phyloP scores from a whole-genome alignment of 2,888 invertebrate species.

The Harpalus rubripes region DNA sequence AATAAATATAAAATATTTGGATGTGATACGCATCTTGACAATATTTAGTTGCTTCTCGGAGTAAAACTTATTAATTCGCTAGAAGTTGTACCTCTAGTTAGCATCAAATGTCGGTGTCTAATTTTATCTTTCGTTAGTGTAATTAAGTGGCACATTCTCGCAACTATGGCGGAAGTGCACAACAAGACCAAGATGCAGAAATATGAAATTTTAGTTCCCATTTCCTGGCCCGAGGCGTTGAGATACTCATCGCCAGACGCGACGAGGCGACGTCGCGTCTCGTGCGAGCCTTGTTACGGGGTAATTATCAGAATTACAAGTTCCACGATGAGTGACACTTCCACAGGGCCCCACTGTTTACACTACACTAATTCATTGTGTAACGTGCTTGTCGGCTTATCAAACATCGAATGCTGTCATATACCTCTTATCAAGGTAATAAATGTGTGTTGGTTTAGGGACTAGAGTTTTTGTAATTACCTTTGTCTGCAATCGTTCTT shows the following conservation, averaged over 20 bases:
- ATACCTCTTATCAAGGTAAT: background rate
- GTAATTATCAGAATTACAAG: slow-evolving; percentile 63
- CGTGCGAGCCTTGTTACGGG: slow-evolving; percentile 42
- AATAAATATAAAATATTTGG: too few relatives aligned
- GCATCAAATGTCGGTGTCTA: slow-evolving; percentile 45
- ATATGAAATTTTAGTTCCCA: slow-evolving; percentile 41
- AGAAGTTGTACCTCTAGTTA: background rate
- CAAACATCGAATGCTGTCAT: background rate
- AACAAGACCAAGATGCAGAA: slow-evolving; percentile 48
- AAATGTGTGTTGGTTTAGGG: background rate
- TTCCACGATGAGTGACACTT: slow-evolving; percentile 61
- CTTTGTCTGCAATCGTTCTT: background rate
- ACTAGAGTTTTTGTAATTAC: background rate
- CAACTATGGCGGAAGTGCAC: slow-evolving; percentile 31
- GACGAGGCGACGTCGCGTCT: background rate
- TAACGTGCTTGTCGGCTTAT: slow-evolving; percentile 34
- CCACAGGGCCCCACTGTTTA: slow-evolving; percentile 48
- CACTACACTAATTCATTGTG: slow-evolving; percentile 57
- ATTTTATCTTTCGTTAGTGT: slow-evolving; percentile 41
- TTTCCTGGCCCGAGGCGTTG: background rate
- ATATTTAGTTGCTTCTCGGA: background rate
- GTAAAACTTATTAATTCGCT: slow-evolving; percentile 9
- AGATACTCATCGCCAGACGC: slow-evolving; percentile 1
- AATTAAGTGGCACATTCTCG: slow-evolving; percentile 45
- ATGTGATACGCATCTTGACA: background rate